Percentiles rank a stretch among this genome's conserved stretches.
phyloP scores from a whole-genome alignment of 2,797 vertebrate genomes.

The Spea hammondii region DNA sequence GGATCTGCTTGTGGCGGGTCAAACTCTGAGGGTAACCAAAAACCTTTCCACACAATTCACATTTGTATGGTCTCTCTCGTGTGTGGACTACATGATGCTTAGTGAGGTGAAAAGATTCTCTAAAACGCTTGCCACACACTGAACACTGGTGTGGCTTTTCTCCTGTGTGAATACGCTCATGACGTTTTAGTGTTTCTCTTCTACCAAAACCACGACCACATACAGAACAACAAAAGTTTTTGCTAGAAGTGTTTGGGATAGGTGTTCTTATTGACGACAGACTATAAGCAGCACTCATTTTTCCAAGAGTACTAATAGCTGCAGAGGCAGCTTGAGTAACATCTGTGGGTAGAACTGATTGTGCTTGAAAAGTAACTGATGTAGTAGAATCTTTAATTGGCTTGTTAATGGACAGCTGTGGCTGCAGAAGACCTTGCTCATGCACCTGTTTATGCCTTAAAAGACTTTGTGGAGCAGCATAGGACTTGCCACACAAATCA shows the following conservation, averaged over 20 bases:
- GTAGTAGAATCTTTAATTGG: constrained; percentile 37
- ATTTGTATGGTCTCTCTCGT: constrained; percentile 91
- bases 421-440: constrained; percentile 20
- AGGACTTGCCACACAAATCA: constrained; percentile 69
- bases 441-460: constrained; percentile 67
- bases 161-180: constrained; percentile 89
- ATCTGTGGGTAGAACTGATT: constrained; percentile 27
- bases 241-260: constrained; percentile 38
- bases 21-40: constrained; percentile 96
- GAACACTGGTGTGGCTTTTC: constrained; percentile 92
- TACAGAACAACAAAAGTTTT: constrained; percentile 65
- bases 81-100: constrained; percentile 95
- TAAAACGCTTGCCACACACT: constrained; percentile 91
- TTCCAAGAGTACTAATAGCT: constrained; percentile 23
- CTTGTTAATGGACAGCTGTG: constrained; percentile 57
- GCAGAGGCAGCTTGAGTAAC: constrained; percentile 19
- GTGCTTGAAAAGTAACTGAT: constrained; percentile 11
- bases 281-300: constrained; percentile 19
- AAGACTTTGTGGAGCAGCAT: constrained; percentile 67
- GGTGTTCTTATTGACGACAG: constrained; percentile 16
- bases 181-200: constrained; percentile 85
- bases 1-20: constrained; percentile 88
- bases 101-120: constrained; percentile 92
- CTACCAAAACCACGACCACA: constrained; percentile 90
- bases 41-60: constrained; percentile 88